Evolutionary conservation across 2,113 vertebrate species (phyloP).

Genomic region (Gila orcuttii): DNA sequence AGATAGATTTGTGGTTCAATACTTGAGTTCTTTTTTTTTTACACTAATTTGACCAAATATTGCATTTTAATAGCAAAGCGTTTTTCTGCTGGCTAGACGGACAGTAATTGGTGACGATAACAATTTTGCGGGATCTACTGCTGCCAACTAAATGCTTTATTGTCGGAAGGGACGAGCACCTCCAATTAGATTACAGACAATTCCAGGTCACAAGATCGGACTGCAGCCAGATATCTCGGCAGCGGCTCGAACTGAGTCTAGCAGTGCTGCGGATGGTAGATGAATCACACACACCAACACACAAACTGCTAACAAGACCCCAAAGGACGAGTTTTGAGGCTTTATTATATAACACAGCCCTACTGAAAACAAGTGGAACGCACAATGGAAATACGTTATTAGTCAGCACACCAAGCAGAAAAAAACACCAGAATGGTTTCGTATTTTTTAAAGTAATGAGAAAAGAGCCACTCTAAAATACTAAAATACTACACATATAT

Average conservation of each 20-base stretch:
- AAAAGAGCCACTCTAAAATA: background rate
- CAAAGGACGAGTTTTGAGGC: constrained; percentile 11
- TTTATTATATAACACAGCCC: constrained; percentile 36
- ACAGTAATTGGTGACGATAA: background rate
- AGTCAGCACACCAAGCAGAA: constrained; percentile 25
- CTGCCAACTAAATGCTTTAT: constrained; percentile 6
- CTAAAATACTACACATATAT: background rate
- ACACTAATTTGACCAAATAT: background rate
- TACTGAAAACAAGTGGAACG: constrained; percentile 5
- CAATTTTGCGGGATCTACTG: background rate
- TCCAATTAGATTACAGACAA: constrained; percentile 34
- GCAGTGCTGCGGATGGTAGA: constrained; percentile 2
- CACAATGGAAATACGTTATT: constrained; percentile 27
- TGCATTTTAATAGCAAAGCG: background rate
- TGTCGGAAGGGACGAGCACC: constrained; percentile 8
- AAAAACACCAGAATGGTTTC: constrained; percentile 1
- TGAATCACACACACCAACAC: constrained; percentile 27
- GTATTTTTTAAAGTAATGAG: background rate
- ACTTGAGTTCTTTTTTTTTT: background rate
- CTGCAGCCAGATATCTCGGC: background rate
- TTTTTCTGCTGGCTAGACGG: background rate
- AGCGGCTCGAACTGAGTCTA: background rate
- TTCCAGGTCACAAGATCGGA: constrained; percentile 6
- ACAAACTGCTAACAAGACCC: constrained; percentile 24
- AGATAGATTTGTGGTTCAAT: background rate